phyloP scores from a whole-genome alignment of 1,140 invertebrate genomes.

The Microplitis mediator region DNA sequence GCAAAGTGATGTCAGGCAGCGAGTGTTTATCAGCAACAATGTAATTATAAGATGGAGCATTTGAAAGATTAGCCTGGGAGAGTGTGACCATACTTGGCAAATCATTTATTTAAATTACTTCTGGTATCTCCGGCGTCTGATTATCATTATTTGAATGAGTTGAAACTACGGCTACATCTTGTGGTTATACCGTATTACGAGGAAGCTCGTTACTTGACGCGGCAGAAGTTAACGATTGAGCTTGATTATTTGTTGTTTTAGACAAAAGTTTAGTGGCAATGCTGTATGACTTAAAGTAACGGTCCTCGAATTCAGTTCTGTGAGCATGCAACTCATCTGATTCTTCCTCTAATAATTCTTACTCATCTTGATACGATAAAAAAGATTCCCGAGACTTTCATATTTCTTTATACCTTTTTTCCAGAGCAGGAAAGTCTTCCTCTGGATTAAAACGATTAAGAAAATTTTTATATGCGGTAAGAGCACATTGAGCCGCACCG shows the following conservation, averaged over 20 bases:
- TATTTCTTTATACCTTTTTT: background rate
- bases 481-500: background rate
- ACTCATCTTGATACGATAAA: background rate
- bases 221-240: background rate
- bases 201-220: too few species aligned
- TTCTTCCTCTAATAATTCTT: background rate
- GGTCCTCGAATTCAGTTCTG: background rate
- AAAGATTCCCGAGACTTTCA: background rate
- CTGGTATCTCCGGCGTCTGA: too few species aligned
- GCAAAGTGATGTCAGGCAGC: slow-evolving; percentile 29
- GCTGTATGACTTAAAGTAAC: background rate
- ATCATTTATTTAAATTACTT: too few species aligned
- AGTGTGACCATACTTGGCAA: too few species aligned
- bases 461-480: background rate
- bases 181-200: too few species aligned
- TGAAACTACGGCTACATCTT: too few species aligned
- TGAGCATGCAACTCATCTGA: background rate
- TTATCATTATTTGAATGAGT: too few species aligned
- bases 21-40: background rate
- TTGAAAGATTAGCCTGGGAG: too few species aligned
- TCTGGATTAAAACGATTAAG: background rate
- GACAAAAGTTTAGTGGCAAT: background rate
- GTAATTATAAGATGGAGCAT: background rate
- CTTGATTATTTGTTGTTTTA: background rate
- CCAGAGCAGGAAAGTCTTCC: background rate